Evolutionary conservation across 2,113 vertebrate species (phyloP).

Genomic region (Rhynchomys soricoides): DNA sequence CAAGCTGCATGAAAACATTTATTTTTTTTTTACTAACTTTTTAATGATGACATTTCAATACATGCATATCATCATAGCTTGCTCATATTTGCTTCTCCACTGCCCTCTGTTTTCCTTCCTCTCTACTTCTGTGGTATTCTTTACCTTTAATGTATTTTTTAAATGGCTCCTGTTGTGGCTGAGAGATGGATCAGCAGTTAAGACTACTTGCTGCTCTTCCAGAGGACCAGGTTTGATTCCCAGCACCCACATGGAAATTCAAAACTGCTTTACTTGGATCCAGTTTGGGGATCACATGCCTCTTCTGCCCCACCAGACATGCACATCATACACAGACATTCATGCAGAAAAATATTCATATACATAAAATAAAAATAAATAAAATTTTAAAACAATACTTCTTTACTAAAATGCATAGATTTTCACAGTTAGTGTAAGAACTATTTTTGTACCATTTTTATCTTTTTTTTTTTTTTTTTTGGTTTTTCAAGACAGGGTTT

Average conservation of each 20-base stretch:
- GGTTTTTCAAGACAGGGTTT: too few relatives aligned
- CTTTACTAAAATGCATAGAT: background rate
- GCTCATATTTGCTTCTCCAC: background rate
- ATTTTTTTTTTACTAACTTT: background rate
- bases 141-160: background rate
- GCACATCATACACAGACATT: background rate
- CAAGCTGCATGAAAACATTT: background rate
- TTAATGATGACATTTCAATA: background rate
- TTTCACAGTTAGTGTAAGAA: background rate
- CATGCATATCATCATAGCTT: background rate
- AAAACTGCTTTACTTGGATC: background rate
- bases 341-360: background rate
- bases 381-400: background rate
- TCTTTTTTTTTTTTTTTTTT: too few relatives aligned
- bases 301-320: background rate
- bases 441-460: background rate
- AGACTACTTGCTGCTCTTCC: background rate
- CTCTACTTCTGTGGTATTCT: background rate
- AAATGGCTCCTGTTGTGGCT: background rate
- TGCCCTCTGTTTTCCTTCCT: background rate
- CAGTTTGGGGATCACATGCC: background rate
- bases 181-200: background rate
- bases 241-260: background rate
- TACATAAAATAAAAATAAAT: background rate
- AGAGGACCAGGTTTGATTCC: background rate